phyloP scores from a whole-genome alignment of 2,797 vertebrate species.

The Clamator glandarius region DNA sequence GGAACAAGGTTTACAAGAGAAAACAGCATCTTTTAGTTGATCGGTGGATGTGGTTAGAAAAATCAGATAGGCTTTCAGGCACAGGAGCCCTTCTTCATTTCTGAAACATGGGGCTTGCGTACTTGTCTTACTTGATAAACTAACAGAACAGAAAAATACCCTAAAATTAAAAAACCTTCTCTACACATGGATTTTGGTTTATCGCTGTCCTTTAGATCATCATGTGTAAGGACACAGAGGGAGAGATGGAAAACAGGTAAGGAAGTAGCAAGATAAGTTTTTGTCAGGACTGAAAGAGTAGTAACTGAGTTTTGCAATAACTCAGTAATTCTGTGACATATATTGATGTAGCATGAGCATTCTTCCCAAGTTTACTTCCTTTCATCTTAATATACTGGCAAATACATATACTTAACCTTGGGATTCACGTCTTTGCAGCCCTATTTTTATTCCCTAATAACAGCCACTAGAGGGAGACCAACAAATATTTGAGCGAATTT shows the following conservation, averaged over 20 bases:
- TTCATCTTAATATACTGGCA: background rate
- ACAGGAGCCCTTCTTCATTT: background rate
- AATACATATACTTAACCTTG: background rate
- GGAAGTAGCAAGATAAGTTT: background rate
- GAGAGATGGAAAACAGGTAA: background rate
- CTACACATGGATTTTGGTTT: background rate
- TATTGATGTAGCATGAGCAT: background rate
- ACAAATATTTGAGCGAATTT: background rate
- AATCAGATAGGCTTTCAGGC: background rate
- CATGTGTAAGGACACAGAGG: background rate
- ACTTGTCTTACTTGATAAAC: background rate
- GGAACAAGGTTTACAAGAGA: background rate
- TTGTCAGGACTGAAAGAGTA: background rate
- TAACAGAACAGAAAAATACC: background rate
- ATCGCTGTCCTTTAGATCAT: background rate
- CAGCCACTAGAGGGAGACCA: conserved; percentile 52
- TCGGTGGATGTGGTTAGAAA: background rate
- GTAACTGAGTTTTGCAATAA: background rate
- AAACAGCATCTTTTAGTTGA: background rate
- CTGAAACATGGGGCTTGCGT: background rate
- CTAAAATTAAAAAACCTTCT: background rate
- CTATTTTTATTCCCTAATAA: background rate
- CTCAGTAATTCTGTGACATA: background rate
- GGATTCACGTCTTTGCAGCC: background rate
- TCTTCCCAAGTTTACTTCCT: background rate